These are phyloP conservation scores for Heliothis peltigera DNA, from an alignment of 2,888 invertebrate species.

Conservation along the genomic window DNA sequence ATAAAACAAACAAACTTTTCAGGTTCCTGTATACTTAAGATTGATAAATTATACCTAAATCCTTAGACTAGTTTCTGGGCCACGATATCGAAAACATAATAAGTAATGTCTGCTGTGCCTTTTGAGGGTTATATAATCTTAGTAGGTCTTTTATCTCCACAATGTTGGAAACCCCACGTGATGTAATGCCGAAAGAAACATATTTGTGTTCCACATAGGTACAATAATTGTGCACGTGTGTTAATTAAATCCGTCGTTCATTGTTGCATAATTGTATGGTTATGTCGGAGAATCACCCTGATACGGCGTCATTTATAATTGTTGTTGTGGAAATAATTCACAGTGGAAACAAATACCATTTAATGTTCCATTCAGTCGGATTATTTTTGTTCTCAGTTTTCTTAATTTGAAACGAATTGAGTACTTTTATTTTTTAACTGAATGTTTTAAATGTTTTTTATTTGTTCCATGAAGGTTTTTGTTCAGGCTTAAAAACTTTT, in stretches of 20 bases:
- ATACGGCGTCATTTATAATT: constrained; percentile 7
- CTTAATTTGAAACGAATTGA: too few relatives aligned
- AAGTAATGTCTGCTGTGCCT: too few relatives aligned
- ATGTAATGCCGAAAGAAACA: constrained; percentile 12
- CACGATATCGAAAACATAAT: too few relatives aligned
- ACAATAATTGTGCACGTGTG: constrained; percentile 9
- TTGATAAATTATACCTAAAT: too few relatives aligned
- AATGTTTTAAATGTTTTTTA: too few relatives aligned
- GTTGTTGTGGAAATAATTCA: not conserved
- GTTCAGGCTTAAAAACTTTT: too few relatives aligned
- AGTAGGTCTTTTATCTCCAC: not conserved
- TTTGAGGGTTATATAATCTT: too few relatives aligned
- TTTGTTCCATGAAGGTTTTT: too few relatives aligned
- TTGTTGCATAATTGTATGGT: constrained; percentile 30
- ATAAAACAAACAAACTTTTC: too few relatives aligned
- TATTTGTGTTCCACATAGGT: constrained; percentile 3
- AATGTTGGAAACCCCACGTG: not conserved
- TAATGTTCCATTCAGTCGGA: not conserved
- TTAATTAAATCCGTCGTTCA: constrained; percentile 26
- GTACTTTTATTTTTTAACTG: too few relatives aligned
- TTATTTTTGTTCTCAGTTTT: not conserved
- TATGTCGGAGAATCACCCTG: constrained; percentile 3
- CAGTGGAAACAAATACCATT: not conserved
- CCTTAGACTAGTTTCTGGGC: too few relatives aligned
- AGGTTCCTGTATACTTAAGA: too few relatives aligned